These are phyloP conservation scores for Hippoglossus stenolepis DNA, from an alignment of 2,113 vertebrate genomes.

Conservation along the genomic window DNA sequence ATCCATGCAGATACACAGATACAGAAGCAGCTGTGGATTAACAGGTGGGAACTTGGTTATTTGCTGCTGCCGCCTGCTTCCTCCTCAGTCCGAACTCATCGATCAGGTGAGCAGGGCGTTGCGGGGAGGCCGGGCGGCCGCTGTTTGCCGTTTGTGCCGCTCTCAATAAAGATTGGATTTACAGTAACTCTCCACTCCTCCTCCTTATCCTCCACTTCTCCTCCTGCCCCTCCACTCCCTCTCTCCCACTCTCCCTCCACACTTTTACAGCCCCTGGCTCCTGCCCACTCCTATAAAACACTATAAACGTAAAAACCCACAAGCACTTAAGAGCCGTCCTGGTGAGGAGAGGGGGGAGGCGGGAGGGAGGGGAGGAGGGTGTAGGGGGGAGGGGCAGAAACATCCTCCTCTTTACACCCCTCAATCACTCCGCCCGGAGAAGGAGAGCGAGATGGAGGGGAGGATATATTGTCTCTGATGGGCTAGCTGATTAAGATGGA, in stretches of 20 bases:
- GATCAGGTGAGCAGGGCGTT: slow-evolving; percentile 67
- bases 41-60: slow-evolving; percentile 17
- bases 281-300: slow-evolving; percentile 84
- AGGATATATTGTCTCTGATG: slow-evolving; percentile 84
- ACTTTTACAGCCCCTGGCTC: slow-evolving; percentile 85
- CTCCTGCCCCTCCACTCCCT: slow-evolving; percentile 37
- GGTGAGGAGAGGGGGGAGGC: slow-evolving; percentile 50
- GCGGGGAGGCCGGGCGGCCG: slow-evolving; percentile 30
- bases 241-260: slow-evolving; percentile 65
- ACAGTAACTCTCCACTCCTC: slow-evolving; percentile 81
- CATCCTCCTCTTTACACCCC: slow-evolving; percentile 85
- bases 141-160: slow-evolving; percentile 75
- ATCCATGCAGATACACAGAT: slow-evolving; percentile 9
- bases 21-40: slow-evolving; percentile 12
- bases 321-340: slow-evolving; percentile 86
- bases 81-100: slow-evolving; percentile 42
- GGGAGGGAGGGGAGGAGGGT: neutral
- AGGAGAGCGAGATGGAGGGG: slow-evolving; percentile 74
- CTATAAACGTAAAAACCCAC: slow-evolving; percentile 86
- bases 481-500: slow-evolving; percentile 85
- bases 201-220: slow-evolving; percentile 35
- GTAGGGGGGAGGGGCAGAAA: slow-evolving; percentile 69
- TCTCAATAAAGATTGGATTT: slow-evolving; percentile 87
- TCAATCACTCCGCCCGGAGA: slow-evolving; percentile 81
- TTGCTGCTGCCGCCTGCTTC: neutral